phyloP scores from a whole-genome alignment of 2,113 vertebrate genomes.

The Acanthisitta chloris region DNA sequence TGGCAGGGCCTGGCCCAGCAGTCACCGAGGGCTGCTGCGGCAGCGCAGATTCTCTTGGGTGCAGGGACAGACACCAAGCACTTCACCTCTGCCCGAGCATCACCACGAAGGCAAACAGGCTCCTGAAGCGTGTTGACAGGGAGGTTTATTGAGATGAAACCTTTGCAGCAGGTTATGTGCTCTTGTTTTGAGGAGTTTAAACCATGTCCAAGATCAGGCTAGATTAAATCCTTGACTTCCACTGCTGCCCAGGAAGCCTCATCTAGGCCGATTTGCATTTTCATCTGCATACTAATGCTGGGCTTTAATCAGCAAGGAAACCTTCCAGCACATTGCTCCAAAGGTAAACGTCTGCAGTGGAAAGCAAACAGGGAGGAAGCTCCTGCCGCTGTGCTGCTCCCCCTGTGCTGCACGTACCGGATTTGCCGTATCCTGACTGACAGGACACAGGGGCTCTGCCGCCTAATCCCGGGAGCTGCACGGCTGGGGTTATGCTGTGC shows the following conservation, averaged over 20 bases:
- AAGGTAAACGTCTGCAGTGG: slow-evolving; percentile 17
- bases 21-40: background rate
- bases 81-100: background rate
- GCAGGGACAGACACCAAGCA: rapidly evolving
- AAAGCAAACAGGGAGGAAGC: background rate
- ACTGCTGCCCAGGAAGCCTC: background rate
- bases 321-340: background rate
- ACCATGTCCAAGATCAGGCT: background rate
- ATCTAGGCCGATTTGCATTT: background rate
- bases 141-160: slow-evolving; percentile 7
- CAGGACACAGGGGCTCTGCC: background rate
- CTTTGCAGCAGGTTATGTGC: background rate
- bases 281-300: background rate
- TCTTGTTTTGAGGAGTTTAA: slow-evolving; percentile 25
- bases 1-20: background rate
- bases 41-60: background rate
- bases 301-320: slow-evolving; percentile 13
- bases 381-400: background rate
- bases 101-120: background rate
- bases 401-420: background rate
- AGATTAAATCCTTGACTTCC: background rate
- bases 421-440: slow-evolving; percentile 33
- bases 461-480: background rate
- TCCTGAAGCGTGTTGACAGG: background rate
- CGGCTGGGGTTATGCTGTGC: background rate